phyloP scores from a whole-genome alignment of 2,113 vertebrate species.

The Antennarius striatus region DNA sequence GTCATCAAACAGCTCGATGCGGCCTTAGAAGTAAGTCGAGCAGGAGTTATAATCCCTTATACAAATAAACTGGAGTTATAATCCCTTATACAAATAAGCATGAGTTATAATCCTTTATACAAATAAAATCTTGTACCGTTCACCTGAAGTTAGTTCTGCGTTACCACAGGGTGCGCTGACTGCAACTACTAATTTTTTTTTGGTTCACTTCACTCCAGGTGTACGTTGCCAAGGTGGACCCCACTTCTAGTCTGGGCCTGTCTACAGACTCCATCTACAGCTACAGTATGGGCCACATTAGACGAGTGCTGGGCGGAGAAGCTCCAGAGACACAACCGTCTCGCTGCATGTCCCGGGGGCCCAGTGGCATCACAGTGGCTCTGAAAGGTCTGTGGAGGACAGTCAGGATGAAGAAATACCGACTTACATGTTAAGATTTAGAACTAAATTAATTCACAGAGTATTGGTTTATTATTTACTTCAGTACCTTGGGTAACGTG shows the following conservation, averaged over 20 bases:
- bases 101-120: not conserved
- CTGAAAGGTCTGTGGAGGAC: conserved; percentile 86
- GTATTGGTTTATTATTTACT: no score
- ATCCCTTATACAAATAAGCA: no score
- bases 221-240: conserved; percentile 93
- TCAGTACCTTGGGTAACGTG: no score
- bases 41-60: no score
- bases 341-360: conserved; percentile 84
- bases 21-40: no score
- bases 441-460: no score
- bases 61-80: not conserved
- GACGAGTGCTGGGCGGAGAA: conserved; percentile 87
- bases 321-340: conserved; percentile 87
- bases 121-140: not conserved
- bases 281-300: conserved; percentile 92
- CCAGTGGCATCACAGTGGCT: conserved; percentile 80
- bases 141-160: not conserved
- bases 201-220: conserved; percentile 76
- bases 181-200: conserved; percentile 1
- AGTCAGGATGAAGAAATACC: no score
- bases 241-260: conserved; percentile 89
- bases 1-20: no score
- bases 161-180: not conserved
- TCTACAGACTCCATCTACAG: conserved; percentile 91
- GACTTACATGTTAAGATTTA: no score